Base-by-base conservation (phyloP, 2,113 vertebrate species). In the Gobio gobio region DNA sequence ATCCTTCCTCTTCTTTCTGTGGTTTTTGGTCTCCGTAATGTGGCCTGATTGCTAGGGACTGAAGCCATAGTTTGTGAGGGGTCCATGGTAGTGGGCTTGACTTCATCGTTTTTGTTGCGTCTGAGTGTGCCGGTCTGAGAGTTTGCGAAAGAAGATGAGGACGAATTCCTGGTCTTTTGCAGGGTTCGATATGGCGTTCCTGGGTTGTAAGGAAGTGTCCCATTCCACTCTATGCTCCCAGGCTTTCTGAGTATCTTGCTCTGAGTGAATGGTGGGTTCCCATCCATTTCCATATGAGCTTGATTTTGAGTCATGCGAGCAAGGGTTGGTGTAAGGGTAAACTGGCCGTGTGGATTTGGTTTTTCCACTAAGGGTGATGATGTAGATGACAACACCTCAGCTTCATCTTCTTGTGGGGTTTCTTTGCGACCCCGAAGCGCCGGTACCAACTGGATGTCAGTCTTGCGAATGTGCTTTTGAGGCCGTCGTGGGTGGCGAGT, bases 401-500 rank as follows among this genome's bases (percentile, higher is more conserved):
- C 61, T 76, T 94, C 94, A 0, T 88, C 89, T 6, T 94, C 92
- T 0, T 74, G 24, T 5, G 89, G 80, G 5, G 94, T 94, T 1
- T 93, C 93, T 20, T 85, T 93, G 26, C 94, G 92, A 18, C 95
- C 94, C 66, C 96, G 92, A 51, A 97, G 93, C 84, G 97, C 93
- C 0, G 97, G 97, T 14, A 99, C 93, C 0, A 99, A 93, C 90
- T 97, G 96, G 85, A 99, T 99, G 64, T 99, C 98, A 0, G 97
- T 90, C 91, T 99, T 99, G 83, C 95, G 95, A 84, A 99, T 99
- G 86, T 96, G 97, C 70, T 96, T 96, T 90, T 96, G 97, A 0
- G 97, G 98, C 43, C 97, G 96, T 74, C 94, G 96, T 22, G 97
- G 97, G 87, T 98, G 97, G 45, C 96, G 94, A 74, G 95, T 94